Conservation (phyloP, 2,113 vertebrate genomes). For the Chelonoidis abingdonii region DNA sequence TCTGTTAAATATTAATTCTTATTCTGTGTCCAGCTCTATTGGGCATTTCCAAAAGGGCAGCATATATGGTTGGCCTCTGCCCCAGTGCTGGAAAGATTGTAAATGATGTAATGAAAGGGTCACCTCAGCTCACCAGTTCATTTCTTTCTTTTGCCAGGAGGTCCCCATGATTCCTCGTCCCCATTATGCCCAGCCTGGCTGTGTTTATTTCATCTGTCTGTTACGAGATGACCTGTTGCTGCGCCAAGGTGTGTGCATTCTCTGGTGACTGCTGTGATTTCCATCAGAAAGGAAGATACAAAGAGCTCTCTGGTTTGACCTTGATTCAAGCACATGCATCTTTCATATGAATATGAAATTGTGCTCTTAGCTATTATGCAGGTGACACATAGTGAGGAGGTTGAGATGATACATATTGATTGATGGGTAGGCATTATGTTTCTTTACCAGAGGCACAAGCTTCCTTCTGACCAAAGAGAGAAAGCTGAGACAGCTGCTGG, state of each 20-base stretch:
- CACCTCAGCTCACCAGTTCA: not conserved
- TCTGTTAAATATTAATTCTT: fast-evolving
- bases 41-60: fast-evolving
- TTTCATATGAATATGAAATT: not conserved
- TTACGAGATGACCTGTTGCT: slow-evolving; percentile 94
- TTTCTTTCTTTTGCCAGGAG: slow-evolving; percentile 80
- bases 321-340: not conserved
- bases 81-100: fast-evolving
- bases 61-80: not conserved
- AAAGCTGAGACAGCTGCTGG: not conserved
- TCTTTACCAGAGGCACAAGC: not conserved
- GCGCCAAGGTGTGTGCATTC: slow-evolving; percentile 87
- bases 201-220: slow-evolving; percentile 96
- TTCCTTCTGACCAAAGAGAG: not conserved
- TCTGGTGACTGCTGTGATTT: not conserved
- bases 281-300: not conserved
- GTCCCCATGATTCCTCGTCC: slow-evolving; percentile 99
- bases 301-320: not conserved
- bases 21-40: not conserved
- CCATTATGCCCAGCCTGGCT: slow-evolving; percentile 94
- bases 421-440: not conserved
- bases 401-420: not conserved
- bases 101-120: not conserved
- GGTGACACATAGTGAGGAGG: not conserved
- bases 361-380: not conserved